These are phyloP conservation scores for Haliclystus octoradiatus DNA, from an alignment of 30 jellyfish, hydroid and myxozoan species.

Conservation along the genomic window DNA sequence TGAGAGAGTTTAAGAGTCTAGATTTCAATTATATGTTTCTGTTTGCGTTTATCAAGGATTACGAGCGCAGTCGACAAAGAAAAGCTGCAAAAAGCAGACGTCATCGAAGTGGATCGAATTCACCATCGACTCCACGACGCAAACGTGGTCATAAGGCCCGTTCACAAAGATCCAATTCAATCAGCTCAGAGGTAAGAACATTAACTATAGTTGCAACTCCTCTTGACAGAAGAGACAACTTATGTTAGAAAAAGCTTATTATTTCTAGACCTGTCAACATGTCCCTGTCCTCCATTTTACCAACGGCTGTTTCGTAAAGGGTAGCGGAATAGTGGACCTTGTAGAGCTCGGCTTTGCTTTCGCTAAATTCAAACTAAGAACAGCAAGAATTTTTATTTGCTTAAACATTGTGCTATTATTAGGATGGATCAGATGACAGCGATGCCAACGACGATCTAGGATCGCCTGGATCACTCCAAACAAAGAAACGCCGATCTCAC, in stretches of 20 bases:
- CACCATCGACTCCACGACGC: slow-evolving; percentile 44
- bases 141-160: slow-evolving; percentile 22
- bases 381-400: too few relatives aligned
- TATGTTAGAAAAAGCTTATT: too few relatives aligned
- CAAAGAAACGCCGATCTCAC: background rate
- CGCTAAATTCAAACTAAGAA: too few relatives aligned
- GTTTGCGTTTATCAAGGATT: background rate
- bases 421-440: background rate
- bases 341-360: too few relatives aligned
- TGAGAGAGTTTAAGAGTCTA: too few relatives aligned
- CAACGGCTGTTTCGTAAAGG: too few relatives aligned
- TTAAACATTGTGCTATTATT: background rate
- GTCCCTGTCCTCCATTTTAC: too few relatives aligned
- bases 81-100: slow-evolving; percentile 26
- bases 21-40: too few relatives aligned
- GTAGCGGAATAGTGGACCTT: too few relatives aligned
- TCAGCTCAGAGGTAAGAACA: slow-evolving; percentile 6
- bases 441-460: background rate
- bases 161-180: slow-evolving; percentile 23
- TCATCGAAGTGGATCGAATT: slow-evolving; percentile 34
- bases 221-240: too few relatives aligned
- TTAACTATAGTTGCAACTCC: too few relatives aligned
- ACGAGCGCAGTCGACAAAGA: background rate
- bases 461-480: background rate
- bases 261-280: too few relatives aligned